These are phyloP conservation scores for Drosophila conformis DNA, from an alignment of 2,888 invertebrate genomes.

Conservation along the genomic window DNA sequence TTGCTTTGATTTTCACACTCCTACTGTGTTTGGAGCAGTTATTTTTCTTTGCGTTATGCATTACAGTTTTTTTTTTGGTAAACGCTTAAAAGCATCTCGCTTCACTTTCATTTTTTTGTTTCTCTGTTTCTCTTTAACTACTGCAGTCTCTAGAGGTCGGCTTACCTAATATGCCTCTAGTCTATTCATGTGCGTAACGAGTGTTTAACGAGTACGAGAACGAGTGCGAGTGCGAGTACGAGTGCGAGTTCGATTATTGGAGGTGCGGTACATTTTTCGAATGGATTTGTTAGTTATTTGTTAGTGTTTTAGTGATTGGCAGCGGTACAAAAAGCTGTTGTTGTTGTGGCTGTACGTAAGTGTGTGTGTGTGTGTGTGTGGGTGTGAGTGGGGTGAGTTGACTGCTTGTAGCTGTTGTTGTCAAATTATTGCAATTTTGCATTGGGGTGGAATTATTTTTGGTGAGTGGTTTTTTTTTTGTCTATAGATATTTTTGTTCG, in stretches of 20 bases:
- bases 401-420: slow-evolving; percentile 32
- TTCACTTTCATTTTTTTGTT: not conserved
- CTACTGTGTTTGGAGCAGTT: not conserved
- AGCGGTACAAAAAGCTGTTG: slow-evolving; percentile 48
- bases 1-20: not conserved
- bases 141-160: slow-evolving; percentile 8
- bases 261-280: slow-evolving; percentile 29
- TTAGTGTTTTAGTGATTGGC: slow-evolving; percentile 34
- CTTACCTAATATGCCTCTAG: not conserved
- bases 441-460: slow-evolving; percentile 4
- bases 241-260: slow-evolving; percentile 1
- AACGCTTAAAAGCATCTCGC: not conserved
- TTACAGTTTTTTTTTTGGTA: not conserved
- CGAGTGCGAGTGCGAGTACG: too few relatives aligned
- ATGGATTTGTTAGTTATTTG: slow-evolving; percentile 5
- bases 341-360: slow-evolving; percentile 36
- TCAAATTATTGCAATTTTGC: slow-evolving; percentile 43
- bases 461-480: not conserved
- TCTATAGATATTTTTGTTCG: slow-evolving; percentile 24
- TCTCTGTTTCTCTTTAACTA: not conserved
- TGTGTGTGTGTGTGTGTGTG: slow-evolving; percentile 10
- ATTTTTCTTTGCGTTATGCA: not conserved
- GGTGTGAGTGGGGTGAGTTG: slow-evolving; percentile 32
- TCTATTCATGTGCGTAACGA: not conserved
- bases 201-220: not conserved